Base-by-base conservation (phyloP, 2,888 invertebrate species). In the Pollenia amentaria region DNA sequence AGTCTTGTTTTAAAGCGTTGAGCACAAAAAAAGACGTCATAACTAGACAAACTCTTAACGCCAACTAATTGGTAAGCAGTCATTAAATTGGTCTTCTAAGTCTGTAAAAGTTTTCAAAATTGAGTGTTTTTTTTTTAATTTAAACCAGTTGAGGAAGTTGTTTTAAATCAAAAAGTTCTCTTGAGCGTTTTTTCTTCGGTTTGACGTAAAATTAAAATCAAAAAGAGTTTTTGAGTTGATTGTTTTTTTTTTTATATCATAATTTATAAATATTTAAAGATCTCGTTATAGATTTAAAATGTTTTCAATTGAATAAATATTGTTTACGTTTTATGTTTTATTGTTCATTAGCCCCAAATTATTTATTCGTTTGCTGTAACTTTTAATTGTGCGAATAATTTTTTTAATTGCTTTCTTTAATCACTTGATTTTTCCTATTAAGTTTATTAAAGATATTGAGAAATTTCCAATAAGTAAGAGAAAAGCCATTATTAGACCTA, bases 41-140 rank as follows among this genome's bases (percentile, higher is more conserved):
- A 62, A 7, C 67, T 46, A 73, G 72, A 51, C 80, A 73, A 84
- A 73, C 84, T 87, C 80, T 84, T 55, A 73, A 62, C 72, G 73
- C 72, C 29, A 77, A 87, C 87, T 87, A 69, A 77, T 77, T 65
- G 80, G 10, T 77, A 80, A 67, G 64, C 21, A 55, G 51, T 53
- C 77, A 51, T 77, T 57, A 77, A 81, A 67, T 69, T 84, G 62
- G 62, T 48, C 42, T 73, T 84, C 67, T 77, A 73, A 62, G 48
- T 4, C 42, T 44, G 44, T 9, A 3, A 29, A 29, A 29, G 29
- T 29, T 29, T 29, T 29, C 4, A 29, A 29, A 29, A 29, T 29
- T 42, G 48, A 78, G 75, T 72, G 16, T 18, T 18, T 38, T 53
- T 44, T 46, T 51, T 60, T 2, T 42, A 1, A 2, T 42, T n/a